Percentiles rank a stretch among this genome's conserved stretches.
These are phyloP conservation scores for Hippocampus kuda DNA, from an alignment of 2,797 vertebrate species.

Conservation along the genomic window DNA sequence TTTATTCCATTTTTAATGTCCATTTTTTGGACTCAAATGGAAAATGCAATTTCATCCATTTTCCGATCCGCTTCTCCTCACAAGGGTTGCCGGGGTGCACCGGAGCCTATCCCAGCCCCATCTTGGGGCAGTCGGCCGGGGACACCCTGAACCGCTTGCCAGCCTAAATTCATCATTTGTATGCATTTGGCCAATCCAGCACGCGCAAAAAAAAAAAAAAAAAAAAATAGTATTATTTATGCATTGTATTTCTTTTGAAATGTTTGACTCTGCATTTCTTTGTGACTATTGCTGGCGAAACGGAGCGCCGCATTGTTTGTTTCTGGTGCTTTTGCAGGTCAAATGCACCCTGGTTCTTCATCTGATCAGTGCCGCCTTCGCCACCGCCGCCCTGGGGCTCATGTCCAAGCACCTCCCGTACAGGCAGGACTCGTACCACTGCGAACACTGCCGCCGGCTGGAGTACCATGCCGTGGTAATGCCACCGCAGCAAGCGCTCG, in stretches of 20 bases:
- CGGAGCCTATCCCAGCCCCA: too few relatives aligned
- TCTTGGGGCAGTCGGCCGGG: too few relatives aligned
- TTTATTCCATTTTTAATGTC: too few relatives aligned
- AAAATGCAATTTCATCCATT: too few relatives aligned
- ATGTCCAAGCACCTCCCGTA: constrained; percentile 74
- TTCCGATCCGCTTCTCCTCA: too few relatives aligned
- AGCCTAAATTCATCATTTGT: too few relatives aligned
- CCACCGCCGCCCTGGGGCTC: constrained; percentile 68
- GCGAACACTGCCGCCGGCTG: constrained; percentile 68
- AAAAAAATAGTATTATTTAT: too few relatives aligned
- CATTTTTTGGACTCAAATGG: too few relatives aligned
- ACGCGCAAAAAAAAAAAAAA: too few relatives aligned
- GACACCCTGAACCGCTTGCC: too few relatives aligned
- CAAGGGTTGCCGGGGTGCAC: too few relatives aligned
- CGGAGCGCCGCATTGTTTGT: not conserved
- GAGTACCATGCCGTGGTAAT: constrained; percentile 69
- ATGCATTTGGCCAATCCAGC: too few relatives aligned
- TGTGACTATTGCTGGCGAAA: not conserved
- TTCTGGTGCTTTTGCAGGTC: constrained; percentile 45
- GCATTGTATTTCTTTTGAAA: not conserved
- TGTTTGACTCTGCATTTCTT: not conserved
- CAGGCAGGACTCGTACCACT: constrained; percentile 73
- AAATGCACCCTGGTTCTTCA: constrained; percentile 67
- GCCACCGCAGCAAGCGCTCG: not conserved
- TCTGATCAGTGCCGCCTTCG: constrained; percentile 68